A percentile compares a stretch with the other conserved stretches of the same genome.
Evolutionary conservation across 1,140 invertebrate species (phyloP).

Genomic region (Pogonomyrmex californicus): DNA sequence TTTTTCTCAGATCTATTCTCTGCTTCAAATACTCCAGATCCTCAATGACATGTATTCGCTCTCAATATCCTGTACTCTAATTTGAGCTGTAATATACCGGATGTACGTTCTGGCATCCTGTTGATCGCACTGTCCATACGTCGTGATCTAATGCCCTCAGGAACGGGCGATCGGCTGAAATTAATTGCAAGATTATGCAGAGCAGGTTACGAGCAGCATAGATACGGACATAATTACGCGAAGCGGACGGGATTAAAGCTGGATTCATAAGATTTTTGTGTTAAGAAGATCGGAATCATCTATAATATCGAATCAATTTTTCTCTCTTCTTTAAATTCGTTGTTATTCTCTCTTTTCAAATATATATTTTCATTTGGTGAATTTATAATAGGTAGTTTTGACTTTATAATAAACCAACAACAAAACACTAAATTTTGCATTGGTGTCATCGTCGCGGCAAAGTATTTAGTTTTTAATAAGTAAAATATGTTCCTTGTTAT

Average conservation of each 20-base stretch:
- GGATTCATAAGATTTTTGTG: not conserved
- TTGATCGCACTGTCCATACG: slow-evolving; percentile 44
- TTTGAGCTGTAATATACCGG: slow-evolving; percentile 25
- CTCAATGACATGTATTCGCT: not conserved
- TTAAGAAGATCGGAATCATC: too few species aligned
- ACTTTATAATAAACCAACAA: not conserved
- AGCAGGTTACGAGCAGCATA: slow-evolving; percentile 13
- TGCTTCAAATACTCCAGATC: not conserved
- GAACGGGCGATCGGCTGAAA: slow-evolving; percentile 43
- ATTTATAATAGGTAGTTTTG: not conserved
- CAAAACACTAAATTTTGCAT: not conserved
- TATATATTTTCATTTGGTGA: not conserved
- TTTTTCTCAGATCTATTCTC: not conserved
- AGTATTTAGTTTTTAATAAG: slow-evolving; percentile 33
- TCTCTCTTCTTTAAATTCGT: not conserved
- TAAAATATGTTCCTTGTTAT: slow-evolving; percentile 55
- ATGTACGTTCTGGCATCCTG: slow-evolving; percentile 5
- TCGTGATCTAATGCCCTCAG: slow-evolving; percentile 59
- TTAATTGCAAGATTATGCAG: slow-evolving; percentile 60
- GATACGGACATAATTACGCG: slow-evolving; percentile 35
- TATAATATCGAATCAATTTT: not conserved
- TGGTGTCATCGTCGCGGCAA: not conserved
- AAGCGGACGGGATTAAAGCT: slow-evolving; percentile 1
- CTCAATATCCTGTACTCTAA: slow-evolving; percentile 18
- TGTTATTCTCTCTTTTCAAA: not conserved